Conservation (phyloP, 2,888 invertebrate genomes). For the Pandemis corylana region DNA sequence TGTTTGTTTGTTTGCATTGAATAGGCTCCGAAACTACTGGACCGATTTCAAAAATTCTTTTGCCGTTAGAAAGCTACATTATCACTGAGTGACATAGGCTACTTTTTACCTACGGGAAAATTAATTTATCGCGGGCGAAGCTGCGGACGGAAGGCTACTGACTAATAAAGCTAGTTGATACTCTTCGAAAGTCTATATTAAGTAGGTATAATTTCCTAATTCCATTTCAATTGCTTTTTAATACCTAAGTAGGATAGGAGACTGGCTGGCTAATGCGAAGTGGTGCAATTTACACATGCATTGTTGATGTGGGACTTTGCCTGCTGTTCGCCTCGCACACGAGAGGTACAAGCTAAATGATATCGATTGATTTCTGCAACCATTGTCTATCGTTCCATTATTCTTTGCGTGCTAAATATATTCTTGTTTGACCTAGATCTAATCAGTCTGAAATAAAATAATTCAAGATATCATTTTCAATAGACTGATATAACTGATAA, state of each 20-base stretch:
- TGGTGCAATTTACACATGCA: slow-evolving; percentile 21
- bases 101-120: no score
- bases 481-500: no score
- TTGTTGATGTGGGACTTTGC: slow-evolving; percentile 22
- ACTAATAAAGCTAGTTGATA: background rate
- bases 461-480: no score
- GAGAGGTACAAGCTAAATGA: background rate
- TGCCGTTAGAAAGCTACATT: no score
- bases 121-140: no score
- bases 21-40: no score
- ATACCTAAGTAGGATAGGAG: background rate
- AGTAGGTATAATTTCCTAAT: background rate
- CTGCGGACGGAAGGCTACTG: no score
- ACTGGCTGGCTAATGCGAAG: slow-evolving; percentile 7
- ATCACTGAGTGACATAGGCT: no score
- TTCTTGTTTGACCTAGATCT: no score
- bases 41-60: no score
- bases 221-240: background rate
- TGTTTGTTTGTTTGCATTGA: no score
- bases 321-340: slow-evolving; percentile 1
- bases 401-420: background rate
- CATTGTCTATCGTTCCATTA: background rate
- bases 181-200: background rate
- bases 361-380: slow-evolving; percentile 16
- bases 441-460: no score